Evolutionary conservation across 2,888 invertebrate species (phyloP).

Genomic region (Ectemnius cavifrons): DNA sequence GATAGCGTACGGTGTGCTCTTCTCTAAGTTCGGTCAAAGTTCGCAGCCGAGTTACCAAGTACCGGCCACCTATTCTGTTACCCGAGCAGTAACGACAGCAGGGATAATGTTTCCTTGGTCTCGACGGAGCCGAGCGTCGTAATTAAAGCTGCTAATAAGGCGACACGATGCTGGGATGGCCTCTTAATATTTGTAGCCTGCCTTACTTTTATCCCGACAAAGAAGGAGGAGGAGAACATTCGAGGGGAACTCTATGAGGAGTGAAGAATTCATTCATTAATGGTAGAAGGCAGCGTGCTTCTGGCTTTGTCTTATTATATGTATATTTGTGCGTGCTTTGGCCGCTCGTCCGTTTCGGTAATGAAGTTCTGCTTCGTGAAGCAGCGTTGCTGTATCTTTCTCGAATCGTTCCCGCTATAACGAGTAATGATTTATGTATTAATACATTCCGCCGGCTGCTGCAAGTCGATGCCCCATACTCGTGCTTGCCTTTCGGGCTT

Average conservation of each 20-base stretch:
- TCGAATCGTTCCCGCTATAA: conserved; percentile 24
- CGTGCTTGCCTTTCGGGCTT: conserved; percentile 9
- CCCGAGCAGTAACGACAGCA: not conserved
- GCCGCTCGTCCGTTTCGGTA: conserved; percentile 15
- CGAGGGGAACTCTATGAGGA: not conserved
- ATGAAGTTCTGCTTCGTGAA: conserved; percentile 13
- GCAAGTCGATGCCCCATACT: not conserved
- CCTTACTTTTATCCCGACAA: conserved; percentile 5
- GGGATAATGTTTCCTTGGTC: not conserved
- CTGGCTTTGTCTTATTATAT: conserved; percentile 1
- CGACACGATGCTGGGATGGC: not conserved
- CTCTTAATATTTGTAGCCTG: conserved; percentile 11
- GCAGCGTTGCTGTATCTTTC: conserved; percentile 1
- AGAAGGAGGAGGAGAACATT: not conserved
- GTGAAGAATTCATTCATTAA: conserved; percentile 26
- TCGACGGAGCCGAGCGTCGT: not conserved
- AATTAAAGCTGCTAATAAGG: conserved; percentile 2
- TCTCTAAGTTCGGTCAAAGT: not conserved
- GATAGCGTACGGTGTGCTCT: not conserved
- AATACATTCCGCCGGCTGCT: conserved; percentile 29
- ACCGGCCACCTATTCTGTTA: not conserved
- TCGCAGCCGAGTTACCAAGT: not conserved
- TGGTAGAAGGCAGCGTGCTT: not conserved
- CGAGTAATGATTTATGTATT: conserved; percentile 46
- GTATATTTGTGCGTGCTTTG: conserved; percentile 10